Base-by-base conservation (phyloP, 2,888 invertebrate genomes). In the Diadromus collaris region DNA sequence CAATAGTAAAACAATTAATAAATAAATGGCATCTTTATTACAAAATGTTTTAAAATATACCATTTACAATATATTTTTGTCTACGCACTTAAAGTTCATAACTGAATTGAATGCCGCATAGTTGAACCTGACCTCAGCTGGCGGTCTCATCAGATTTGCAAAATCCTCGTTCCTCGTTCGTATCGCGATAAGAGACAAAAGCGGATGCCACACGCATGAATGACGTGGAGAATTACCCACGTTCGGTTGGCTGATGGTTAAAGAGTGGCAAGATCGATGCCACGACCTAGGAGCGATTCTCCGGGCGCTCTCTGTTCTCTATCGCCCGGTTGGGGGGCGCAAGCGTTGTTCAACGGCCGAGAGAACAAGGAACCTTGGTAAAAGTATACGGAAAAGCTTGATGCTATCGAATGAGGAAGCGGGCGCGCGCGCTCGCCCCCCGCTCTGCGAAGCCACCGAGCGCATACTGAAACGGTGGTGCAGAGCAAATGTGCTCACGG, bases 381-480 rank as follows among this genome's bases (percentile, higher is more conserved):
- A 76, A 38, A 38, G 38, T 38, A 72, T 76, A 79, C 79, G 79
- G 71, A 72, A 79, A 79, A 76, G 58, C 68, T 44, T 38, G 79
- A 79, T 79, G 72, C 64, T 79, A 79, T 79, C 79, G 79, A 79
- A 76, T 72, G 76, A 79, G 79, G 79, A 79, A 79, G 76, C 72
- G 58, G n/a, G n/a, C n/a, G n/a, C n/a, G n/a, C n/a, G n/a, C n/a
- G n/a, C n/a, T n/a, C n/a, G n/a, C n/a, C n/a, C 68, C 58, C 56
- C 34, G n/a, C n/a, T n/a, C n/a, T n/a, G n/a, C 32, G 41, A 51
- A 51, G 48, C 56, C 75, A 41, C 48, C 44, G 60, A 29, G 61
- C 64, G 71, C 27, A 54, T 54, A 51, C 19, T 27, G 63, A 64
- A 44, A 46, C 60, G 32, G n/a, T 60, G 72, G 72, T 60, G 63